A percentile compares a stretch with the other conserved stretches of the same genome.
Conservation (phyloP, 1,140 invertebrate species). For the Brachionus asplanchnoidis region DNA sequence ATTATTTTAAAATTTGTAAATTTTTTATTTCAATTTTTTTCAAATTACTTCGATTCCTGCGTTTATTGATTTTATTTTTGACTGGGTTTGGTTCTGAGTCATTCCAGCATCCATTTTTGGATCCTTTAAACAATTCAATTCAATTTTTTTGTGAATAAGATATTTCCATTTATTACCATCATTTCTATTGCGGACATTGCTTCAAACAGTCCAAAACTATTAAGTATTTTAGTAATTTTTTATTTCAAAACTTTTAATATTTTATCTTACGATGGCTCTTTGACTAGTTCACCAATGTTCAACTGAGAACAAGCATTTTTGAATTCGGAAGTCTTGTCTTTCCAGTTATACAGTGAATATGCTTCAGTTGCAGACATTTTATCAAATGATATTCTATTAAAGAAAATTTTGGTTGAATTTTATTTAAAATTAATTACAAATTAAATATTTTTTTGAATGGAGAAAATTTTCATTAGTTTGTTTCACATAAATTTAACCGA, state of each 20-base stretch:
- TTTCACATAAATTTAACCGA: background rate
- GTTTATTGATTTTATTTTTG: conserved; percentile 77
- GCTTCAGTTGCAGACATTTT: background rate
- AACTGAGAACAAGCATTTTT: conserved; percentile 68
- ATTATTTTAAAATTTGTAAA: background rate
- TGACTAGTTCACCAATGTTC: conserved; percentile 76
- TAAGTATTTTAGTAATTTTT: conserved; percentile 19
- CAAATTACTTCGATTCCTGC: conserved; percentile 70
- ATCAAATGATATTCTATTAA: background rate
- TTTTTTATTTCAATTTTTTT: background rate
- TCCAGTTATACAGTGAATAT: conserved; percentile 61
- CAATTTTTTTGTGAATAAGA: background rate
- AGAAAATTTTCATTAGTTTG: background rate
- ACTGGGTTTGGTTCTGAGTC: conserved; percentile 74
- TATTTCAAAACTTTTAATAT: background rate
- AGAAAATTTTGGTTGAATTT: background rate
- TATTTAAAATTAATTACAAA: background rate
- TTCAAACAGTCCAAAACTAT: conserved; percentile 80
- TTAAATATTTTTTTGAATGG: background rate
- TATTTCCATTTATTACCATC: conserved; percentile 64
- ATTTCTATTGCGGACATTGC: conserved; percentile 99
- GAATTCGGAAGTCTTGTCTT: conserved; percentile 72
- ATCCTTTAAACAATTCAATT: conserved; percentile 59
- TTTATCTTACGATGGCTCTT: conserved; percentile 69
- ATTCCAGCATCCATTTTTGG: conserved; percentile 99